These are phyloP conservation scores for Gorsachius magnificus DNA, from an alignment of 2,797 vertebrate genomes.

Conservation along the genomic window DNA sequence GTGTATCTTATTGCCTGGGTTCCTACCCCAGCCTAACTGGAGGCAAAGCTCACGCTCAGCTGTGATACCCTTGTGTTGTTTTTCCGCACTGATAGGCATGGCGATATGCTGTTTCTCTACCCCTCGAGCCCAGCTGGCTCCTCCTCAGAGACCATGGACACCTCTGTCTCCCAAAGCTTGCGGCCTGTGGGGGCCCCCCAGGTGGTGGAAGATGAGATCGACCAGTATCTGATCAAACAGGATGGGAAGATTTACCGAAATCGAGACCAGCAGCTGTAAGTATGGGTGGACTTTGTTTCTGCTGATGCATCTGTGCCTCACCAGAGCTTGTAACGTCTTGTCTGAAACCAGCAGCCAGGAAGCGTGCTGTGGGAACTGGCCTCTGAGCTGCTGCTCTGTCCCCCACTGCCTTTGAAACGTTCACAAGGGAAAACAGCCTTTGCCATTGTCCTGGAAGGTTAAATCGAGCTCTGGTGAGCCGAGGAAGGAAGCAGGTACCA, in stretches of 20 bases:
- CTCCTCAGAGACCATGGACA: constrained; percentile 94
- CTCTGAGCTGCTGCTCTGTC: not conserved
- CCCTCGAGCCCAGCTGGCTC: constrained; percentile 84
- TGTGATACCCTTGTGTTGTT: not conserved
- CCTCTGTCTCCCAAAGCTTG: constrained; percentile 75
- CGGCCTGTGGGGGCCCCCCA: constrained; percentile 81
- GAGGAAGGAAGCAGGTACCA: constrained; percentile 21
- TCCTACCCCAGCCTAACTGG: not conserved
- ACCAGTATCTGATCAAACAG: constrained; percentile 93
- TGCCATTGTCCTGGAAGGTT: not conserved
- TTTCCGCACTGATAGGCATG: constrained; percentile 81
- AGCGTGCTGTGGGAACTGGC: not conserved
- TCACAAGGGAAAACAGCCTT: not conserved
- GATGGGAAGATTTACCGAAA: constrained; percentile 97
- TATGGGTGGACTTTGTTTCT: not conserved
- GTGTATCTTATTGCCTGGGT: not conserved
- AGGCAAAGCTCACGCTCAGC: not conserved
- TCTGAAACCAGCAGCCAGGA: not conserved
- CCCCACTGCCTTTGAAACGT: not conserved
- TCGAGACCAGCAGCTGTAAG: constrained; percentile 93
- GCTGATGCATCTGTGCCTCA: not conserved
- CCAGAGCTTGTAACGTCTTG: not conserved
- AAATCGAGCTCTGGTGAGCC: not conserved
- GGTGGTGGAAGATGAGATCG: constrained; percentile 93
- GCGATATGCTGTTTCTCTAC: constrained; percentile 94